Evolutionary conservation across 2,797 vertebrate genomes (phyloP), one percentile per base, ranked within the genome.

Genomic region (Sebastes iracundus): DNA sequence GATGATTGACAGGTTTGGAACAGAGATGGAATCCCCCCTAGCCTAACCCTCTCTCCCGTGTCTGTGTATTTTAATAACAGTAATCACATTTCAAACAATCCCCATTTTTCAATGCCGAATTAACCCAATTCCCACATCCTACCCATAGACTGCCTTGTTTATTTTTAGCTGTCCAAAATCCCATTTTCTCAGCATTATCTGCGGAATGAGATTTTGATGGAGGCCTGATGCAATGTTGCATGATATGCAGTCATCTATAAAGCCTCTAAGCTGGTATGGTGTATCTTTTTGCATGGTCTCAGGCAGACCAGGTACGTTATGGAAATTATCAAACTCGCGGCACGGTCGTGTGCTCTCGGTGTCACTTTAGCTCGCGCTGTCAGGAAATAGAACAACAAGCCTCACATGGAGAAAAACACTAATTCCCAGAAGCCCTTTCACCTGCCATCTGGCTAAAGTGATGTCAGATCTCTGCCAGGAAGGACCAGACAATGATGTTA

Each of bases 71-170:
- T 94, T 94, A 95, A 95, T 95, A 95, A 94, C 83, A 62, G 72
- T 90, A 92, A 96, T 96, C 93, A 91, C 92, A 93, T 96, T 95
- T 93, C 85, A 92, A 92, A 95, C 94, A 94, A 94, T 94, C 86
- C 84, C 90, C 86, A 92, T 96, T 95, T 92, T 91, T 92, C 94
- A 95, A 92, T 87, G 93, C 64, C 78, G 87, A 89, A 94, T 90
- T 95, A 95, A 95, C 90, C 87, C 85, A 93, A 94, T 95, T 95
- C 92, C 91, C 90, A 75, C 79, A 91, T 90, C 87, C 82, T 83
- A 86, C 79, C 89, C 88, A 72, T 27, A 75, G 75, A 82, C 85
- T 69, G 81, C 79, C 82, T 87, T 84, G 90, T 92, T 92, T 94
- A 93, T 94, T 93, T 93, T 91, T 83, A 86, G 90, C 86, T n/a